A percentile compares a stretch with the other conserved stretches of the same genome.
Evolutionary conservation across 1,140 invertebrate species (phyloP).

Genomic region (Trachymyrmex cornetzi): DNA sequence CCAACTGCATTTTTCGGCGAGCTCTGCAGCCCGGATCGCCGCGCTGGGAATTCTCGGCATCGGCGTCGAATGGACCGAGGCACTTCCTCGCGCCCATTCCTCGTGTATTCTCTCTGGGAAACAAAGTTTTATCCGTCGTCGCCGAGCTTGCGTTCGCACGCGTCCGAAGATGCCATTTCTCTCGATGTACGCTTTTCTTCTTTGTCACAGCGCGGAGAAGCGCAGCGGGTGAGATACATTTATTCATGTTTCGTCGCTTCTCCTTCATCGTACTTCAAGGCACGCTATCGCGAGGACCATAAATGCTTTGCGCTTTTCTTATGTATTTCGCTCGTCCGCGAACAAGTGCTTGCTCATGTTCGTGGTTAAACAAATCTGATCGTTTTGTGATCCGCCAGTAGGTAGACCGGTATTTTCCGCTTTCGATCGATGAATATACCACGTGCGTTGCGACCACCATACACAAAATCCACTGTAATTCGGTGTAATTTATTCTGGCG

Average conservation of each 20-base stretch:
- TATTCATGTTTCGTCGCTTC: constrained; percentile 33
- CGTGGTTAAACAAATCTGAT: constrained; percentile 19
- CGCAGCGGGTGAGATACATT: constrained; percentile 32
- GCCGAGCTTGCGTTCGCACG: neutral
- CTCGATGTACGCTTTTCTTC: neutral
- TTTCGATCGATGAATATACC: neutral
- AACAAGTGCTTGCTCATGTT: neutral
- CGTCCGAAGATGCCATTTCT: constrained; percentile 42
- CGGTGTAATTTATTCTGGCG: constrained; percentile 29
- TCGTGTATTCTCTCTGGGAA: constrained; percentile 1
- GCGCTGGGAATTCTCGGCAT: constrained; percentile 27
- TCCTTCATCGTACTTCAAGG: constrained; percentile 1
- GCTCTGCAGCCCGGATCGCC: constrained; percentile 22
- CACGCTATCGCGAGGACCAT: constrained; percentile 31
- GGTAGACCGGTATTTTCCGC: neutral
- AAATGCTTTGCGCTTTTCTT: neutral
- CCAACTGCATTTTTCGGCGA: constrained; percentile 53
- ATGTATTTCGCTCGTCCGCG: neutral
- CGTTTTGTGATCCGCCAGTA: constrained; percentile 21
- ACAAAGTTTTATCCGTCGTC: constrained; percentile 58
- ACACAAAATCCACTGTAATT: constrained; percentile 11
- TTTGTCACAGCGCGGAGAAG: neutral
- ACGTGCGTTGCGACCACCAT: neutral
- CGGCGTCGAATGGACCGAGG: constrained; percentile 17
- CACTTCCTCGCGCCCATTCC: neutral